Conservation (phyloP, 2,888 invertebrate species). For the Drosophila longiperda region DNA sequence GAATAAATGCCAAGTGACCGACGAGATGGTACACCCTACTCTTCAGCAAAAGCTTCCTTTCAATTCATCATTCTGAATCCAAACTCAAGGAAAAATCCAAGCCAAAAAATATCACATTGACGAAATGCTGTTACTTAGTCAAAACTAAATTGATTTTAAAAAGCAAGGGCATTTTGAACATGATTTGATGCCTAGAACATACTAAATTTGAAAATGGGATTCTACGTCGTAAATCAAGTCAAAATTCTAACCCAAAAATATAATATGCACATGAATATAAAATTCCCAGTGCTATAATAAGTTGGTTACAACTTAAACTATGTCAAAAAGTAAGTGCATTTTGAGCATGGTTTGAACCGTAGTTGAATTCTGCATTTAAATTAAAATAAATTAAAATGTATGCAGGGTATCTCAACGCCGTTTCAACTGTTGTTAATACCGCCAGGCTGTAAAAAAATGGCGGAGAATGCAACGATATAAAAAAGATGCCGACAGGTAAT, state of each 20-base stretch:
- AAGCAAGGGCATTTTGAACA: background rate
- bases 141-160: background rate
- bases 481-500: conserved; percentile 45
- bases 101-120: background rate
- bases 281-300: background rate
- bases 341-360: background rate
- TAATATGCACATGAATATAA: background rate
- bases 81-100: background rate
- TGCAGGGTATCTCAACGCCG: conserved; percentile 28
- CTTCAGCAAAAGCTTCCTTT: background rate
- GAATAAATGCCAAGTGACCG: background rate
- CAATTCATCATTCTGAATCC: background rate
- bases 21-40: background rate
- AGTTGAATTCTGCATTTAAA: no score
- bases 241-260: background rate
- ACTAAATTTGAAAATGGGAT: background rate
- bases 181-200: background rate
- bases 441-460: conserved; percentile 11
- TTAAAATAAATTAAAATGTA: background rate
- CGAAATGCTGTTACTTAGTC: background rate
- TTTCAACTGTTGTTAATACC: background rate
- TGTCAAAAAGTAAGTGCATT: background rate
- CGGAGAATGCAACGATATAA: conserved; percentile 47
- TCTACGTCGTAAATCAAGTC: background rate
- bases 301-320: background rate